phyloP scores from a whole-genome alignment of 1,140 invertebrate genomes.

The Oppia nitens region DNA sequence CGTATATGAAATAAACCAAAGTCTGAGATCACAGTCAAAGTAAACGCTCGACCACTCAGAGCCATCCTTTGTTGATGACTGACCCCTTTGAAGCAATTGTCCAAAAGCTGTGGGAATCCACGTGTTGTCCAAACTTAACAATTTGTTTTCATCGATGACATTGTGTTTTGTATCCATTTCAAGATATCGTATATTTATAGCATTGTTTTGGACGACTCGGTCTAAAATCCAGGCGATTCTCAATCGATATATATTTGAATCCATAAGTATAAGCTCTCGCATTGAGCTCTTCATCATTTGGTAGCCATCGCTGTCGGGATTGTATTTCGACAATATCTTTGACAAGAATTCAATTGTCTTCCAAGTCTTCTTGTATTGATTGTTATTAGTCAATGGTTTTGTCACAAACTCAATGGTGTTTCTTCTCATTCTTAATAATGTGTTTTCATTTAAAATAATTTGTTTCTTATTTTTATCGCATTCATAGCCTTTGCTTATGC shows the following conservation, averaged over 20 bases:
- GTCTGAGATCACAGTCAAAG: conserved; percentile 47
- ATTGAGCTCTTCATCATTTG: neutral
- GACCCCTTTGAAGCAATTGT: neutral
- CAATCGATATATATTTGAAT: neutral
- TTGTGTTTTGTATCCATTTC: neutral
- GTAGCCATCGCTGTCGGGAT: neutral
- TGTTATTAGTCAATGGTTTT: neutral
- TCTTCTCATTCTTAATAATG: neutral
- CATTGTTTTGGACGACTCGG: neutral
- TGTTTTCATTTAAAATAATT: neutral
- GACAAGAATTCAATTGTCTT: neutral
- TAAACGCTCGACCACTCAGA: conserved; percentile 60
- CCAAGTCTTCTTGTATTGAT: neutral
- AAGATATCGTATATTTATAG: neutral
- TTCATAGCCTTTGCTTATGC: neutral
- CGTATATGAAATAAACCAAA: conserved; percentile 60
- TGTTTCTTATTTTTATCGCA: neutral
- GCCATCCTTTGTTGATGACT: conserved; percentile 9
- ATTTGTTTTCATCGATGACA: neutral
- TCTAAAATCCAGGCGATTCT: neutral
- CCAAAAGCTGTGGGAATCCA: neutral
- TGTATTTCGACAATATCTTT: conserved; percentile 1
- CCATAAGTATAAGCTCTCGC: neutral
- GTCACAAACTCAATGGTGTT: neutral
- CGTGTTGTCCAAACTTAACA: neutral